Evolutionary conservation across 2,888 invertebrate species (phyloP), one percentile per base, ranked within the genome.

Genomic region (Crocallis elinguaria): DNA sequence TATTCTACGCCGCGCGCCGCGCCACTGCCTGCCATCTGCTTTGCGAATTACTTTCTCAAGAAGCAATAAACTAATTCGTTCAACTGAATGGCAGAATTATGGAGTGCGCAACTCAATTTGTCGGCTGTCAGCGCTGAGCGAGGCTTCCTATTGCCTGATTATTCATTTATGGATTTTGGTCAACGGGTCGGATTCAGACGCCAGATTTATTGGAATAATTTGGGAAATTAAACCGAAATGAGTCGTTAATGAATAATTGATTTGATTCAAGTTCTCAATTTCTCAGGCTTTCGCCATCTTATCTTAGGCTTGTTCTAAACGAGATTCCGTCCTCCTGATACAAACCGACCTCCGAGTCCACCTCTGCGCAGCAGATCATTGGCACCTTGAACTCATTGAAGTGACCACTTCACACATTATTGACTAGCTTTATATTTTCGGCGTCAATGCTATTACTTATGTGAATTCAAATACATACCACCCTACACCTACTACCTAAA

Each of bases 121-220:
- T 9, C 39, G 27, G 27, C 37, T 8, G 9, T 25, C 9, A 23
- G 16, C 4, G 33, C 17, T n/a, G n/a, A 16, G 16, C 33, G 33
- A 37, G 37, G 23, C 13, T 23, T 21, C n/a, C 37, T 37, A 13
- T 46, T 52, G 46, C 16, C 8, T 32, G 49, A 29, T 25, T 36
- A 51, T 37, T 54, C 36, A 54, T 51, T 32, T 44, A 58, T 58
- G 58, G 43, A 58, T 48, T 19, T 14, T 41, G 58, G 58, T 45
- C 51, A 55, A 37, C 33, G 45, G 44, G 44, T 54, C 58, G 45
- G 30, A 50, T 43, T 50, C 12, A 51, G 25, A 45, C 45, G 37
- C 16, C 49, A 13, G 36, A 44, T 50, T 54, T 21, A 41, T 33
- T 38, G 19, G 36, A 37, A 37, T 44, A 25, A 55, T 51, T 49